phyloP scores from a whole-genome alignment of 2,888 invertebrate genomes.

The Yponomeuta plumbellus region DNA sequence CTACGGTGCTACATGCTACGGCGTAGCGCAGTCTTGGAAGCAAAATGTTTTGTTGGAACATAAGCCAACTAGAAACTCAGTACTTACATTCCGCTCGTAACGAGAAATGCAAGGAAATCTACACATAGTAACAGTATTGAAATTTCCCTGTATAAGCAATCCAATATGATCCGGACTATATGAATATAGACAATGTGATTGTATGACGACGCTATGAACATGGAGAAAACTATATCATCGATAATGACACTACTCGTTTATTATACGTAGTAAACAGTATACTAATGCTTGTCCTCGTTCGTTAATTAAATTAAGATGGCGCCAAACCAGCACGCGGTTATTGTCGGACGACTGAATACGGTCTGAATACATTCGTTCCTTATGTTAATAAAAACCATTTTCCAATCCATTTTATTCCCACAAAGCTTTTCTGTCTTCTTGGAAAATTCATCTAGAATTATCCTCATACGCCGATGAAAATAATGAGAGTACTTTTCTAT shows the following conservation, averaged over 20 bases:
- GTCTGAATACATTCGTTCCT: neutral
- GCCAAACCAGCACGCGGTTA: neutral
- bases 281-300: neutral
- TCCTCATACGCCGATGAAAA: neutral
- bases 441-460: neutral
- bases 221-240: neutral
- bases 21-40: constrained; percentile 1
- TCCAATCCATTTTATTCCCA: no score
- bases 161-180: neutral
- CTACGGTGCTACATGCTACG: constrained; percentile 1
- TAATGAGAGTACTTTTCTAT: neutral
- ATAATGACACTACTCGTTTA: neutral
- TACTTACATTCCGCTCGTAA: no score
- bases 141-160: neutral
- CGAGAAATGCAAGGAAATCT: no score
- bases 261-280: neutral
- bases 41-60: neutral
- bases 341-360: neutral
- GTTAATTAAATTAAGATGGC: neutral
- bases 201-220: neutral
- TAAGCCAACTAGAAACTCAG: neutral
- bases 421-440: no score
- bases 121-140: neutral
- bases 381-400: no score
- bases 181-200: neutral